Conservation (phyloP, 2,797 vertebrate species). For the Acipenser oxyrinchus region DNA sequence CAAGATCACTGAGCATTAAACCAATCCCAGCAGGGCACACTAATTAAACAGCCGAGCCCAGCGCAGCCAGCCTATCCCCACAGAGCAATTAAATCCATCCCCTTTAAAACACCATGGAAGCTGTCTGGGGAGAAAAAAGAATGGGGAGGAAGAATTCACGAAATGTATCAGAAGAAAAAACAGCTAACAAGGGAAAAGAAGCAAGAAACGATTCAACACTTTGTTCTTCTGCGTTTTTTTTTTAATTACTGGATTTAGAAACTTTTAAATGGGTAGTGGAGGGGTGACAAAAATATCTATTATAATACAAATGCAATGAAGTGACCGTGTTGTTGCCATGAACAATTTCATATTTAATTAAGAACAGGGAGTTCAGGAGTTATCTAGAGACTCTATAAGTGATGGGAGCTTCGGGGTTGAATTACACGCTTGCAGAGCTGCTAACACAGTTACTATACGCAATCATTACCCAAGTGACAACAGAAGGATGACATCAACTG, state of each 20-base stretch:
- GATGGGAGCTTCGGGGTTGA: conserved; percentile 71
- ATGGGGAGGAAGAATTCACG: conserved; percentile 64
- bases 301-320: conserved; percentile 59
- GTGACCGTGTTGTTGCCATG: conserved; percentile 79
- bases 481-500: conserved; percentile 75
- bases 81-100: conserved; percentile 99
- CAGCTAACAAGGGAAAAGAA: conserved; percentile 79
- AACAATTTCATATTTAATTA: conserved; percentile 97
- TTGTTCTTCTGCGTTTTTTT: conserved; percentile 72
- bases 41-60: conserved; percentile 99
- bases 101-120: conserved; percentile 97
- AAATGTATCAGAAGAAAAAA: conserved; percentile 82
- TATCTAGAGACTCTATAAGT: conserved; percentile 68
- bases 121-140: conserved; percentile 75
- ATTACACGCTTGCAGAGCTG: conserved; percentile 80
- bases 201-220: conserved; percentile 70
- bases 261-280: conserved; percentile 41
- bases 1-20: conserved; percentile 98
- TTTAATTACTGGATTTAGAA: conserved; percentile 82
- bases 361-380: conserved; percentile 83
- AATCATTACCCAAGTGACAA: conserved; percentile 80
- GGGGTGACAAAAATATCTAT: conserved; percentile 70
- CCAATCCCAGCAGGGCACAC: conserved; percentile 97
- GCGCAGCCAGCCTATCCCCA: conserved; percentile 98
- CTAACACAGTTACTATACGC: conserved; percentile 72